Evolutionary conservation across 2,113 vertebrate species (phyloP).

Genomic region (Microtus pennsylvanicus): DNA sequence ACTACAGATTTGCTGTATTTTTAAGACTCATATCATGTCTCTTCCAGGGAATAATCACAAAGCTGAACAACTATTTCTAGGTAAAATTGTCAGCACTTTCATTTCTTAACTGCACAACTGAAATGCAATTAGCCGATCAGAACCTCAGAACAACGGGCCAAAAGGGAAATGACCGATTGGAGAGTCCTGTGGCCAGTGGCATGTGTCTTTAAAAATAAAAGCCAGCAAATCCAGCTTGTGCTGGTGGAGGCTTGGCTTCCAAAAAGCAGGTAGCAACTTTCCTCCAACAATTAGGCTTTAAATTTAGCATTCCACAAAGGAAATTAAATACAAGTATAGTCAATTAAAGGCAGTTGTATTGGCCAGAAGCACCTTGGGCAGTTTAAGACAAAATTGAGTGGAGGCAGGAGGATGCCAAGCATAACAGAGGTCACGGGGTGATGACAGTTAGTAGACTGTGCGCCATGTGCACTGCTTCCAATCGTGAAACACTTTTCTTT

Average conservation of each 20-base stretch:
- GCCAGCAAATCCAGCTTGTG: too few species aligned
- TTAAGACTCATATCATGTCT: background rate
- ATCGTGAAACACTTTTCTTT: background rate
- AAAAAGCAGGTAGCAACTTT: constrained; percentile 41
- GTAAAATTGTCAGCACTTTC: background rate
- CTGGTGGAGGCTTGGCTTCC: background rate
- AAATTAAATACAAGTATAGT: constrained; percentile 23
- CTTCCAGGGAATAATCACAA: background rate
- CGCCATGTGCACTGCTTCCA: rapidly evolving
- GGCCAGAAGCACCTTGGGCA: background rate
- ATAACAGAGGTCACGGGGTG: background rate
- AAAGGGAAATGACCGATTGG: background rate
- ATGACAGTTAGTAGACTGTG: background rate
- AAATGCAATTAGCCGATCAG: background rate
- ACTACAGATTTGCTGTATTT: background rate
- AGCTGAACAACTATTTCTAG: background rate
- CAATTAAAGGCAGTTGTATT: background rate
- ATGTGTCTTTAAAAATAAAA: background rate
- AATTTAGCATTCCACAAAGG: constrained; percentile 29
- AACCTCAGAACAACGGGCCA: background rate
- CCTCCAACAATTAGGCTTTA: constrained; percentile 39
- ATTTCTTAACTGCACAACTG: constrained; percentile 24
- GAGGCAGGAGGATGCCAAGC: background rate
- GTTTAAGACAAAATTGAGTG: background rate
- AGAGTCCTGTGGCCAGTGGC: background rate